Conservation (phyloP, 1,140 invertebrate genomes). For the Pectinophora gossypiella region DNA sequence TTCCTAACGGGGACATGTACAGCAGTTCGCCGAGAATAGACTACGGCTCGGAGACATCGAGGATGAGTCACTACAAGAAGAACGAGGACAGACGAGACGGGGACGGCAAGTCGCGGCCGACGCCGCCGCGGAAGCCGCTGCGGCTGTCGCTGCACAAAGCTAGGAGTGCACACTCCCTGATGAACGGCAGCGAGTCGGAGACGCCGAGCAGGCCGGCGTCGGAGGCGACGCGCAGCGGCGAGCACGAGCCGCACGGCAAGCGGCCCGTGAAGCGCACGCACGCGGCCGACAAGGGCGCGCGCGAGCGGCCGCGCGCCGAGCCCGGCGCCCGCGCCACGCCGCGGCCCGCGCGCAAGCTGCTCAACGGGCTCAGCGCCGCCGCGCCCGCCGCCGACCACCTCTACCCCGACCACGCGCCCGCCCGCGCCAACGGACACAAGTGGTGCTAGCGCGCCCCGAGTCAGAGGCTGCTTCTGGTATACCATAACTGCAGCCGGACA, state of each 20-base stretch:
- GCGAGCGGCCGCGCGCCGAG: constrained; percentile 38
- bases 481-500: too few relatives aligned
- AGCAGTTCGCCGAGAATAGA: constrained; percentile 65
- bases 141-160: constrained; percentile 88
- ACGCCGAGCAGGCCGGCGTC: constrained; percentile 41
- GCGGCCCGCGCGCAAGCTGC: constrained; percentile 32
- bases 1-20: constrained; percentile 56
- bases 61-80: constrained; percentile 69
- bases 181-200: constrained; percentile 59
- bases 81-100: constrained; percentile 44
- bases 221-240: constrained; percentile 28
- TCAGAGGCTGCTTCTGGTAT: too few relatives aligned
- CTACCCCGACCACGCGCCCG: constrained; percentile 45
- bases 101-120: constrained; percentile 77
- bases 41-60: constrained; percentile 76
- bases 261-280: constrained; percentile 55
- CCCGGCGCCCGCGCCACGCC: constrained; percentile 43
- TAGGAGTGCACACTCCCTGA: constrained; percentile 86
- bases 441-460: constrained; percentile 55
- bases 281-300: constrained; percentile 42
- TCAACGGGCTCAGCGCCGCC: constrained; percentile 37
- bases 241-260: constrained; percentile 28
- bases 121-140: constrained; percentile 89
- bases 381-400: constrained; percentile 53
- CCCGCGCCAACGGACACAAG: constrained; percentile 24